Conservation (phyloP, 92 coral and sea anemone genomes). For the Parazoanthus darwini region DNA sequence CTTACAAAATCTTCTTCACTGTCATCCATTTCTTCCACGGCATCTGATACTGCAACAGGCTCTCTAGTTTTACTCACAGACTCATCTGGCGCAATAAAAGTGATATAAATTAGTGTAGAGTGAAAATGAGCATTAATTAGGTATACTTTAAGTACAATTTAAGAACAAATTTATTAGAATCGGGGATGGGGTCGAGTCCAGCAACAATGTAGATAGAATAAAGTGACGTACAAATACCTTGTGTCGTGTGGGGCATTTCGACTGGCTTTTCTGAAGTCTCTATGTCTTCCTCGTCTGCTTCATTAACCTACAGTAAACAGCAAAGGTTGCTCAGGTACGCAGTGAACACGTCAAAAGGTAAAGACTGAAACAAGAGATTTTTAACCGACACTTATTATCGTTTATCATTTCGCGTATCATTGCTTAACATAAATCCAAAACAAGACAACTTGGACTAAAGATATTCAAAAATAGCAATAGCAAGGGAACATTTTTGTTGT, state of each 20-base stretch:
- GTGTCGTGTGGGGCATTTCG: neutral
- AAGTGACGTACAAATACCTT: conserved; percentile 7
- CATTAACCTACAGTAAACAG: conserved; percentile 13
- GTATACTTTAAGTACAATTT: neutral
- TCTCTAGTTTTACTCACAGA: neutral
- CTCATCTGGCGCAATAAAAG: neutral
- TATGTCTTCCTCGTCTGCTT: conserved; percentile 18
- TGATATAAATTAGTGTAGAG: neutral
- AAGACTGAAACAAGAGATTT: too few relatives aligned
- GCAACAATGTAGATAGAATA: too few relatives aligned
- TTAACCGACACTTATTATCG: neutral
- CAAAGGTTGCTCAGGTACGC: neutral
- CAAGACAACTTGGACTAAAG: neutral
- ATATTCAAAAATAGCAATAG: too few relatives aligned
- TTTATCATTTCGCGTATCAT: neutral
- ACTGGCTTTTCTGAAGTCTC: neutral
- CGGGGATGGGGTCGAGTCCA: too few relatives aligned
- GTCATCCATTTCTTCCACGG: neutral
- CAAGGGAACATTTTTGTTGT: too few relatives aligned
- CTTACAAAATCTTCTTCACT: conserved; percentile 33
- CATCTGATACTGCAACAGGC: neutral
- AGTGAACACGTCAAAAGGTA: neutral
- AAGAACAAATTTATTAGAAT: neutral
- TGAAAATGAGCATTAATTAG: neutral
- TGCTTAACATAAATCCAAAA: neutral